Evolutionary conservation across 2,797 vertebrate genomes (phyloP), one percentile per base, ranked within the genome.

Genomic region (Oreochromis grahami): DNA sequence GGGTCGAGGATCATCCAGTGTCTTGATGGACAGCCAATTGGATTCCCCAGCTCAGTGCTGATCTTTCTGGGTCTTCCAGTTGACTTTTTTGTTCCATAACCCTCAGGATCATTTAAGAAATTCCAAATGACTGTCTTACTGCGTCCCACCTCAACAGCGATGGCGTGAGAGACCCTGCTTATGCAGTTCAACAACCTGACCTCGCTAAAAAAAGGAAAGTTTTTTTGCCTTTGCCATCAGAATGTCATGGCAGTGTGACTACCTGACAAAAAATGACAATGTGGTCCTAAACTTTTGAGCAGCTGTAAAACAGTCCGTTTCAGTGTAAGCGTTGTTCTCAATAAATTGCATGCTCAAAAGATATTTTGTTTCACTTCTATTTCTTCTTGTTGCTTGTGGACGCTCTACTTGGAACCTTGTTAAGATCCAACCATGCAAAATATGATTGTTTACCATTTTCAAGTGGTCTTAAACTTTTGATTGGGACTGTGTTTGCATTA

Each of bases 131-230:
- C 24, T 3, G 55, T 1, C 0, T 56, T 29, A 29, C 53, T 56
- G 5, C 0, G 0, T 56, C 53, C 53, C 2, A 56, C 24, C 24
- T 56, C 24, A 56, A 29, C 24, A 15, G 53, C 2, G 53, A 56
- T 56, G 24, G 4, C 0, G 3, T 29, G 3, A 1, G 7, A 56
- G 53, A 15, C 13, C 1, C 24, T 56, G 3, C 53, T 56, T 29
- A 29, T 29, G 13, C 13, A 1, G 53, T 56, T 56, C 24, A 56
- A 56, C 24, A 56, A 56, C 24, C 24, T 8, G 53, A 29, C 13
- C 24, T 0, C 8, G 24, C 26, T 55, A 53, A 0, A 53, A 24
- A 24, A 53, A 21, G 7, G 51, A 53, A 53, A 0, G 0, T 24
- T 53, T 55, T 53, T 15, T 55, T 55, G 53, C 24, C 53, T 55